Evolutionary conservation across 2,113 vertebrate species (phyloP), one percentile per base, ranked within the genome.

Genomic region (Coptodon rendalli): DNA sequence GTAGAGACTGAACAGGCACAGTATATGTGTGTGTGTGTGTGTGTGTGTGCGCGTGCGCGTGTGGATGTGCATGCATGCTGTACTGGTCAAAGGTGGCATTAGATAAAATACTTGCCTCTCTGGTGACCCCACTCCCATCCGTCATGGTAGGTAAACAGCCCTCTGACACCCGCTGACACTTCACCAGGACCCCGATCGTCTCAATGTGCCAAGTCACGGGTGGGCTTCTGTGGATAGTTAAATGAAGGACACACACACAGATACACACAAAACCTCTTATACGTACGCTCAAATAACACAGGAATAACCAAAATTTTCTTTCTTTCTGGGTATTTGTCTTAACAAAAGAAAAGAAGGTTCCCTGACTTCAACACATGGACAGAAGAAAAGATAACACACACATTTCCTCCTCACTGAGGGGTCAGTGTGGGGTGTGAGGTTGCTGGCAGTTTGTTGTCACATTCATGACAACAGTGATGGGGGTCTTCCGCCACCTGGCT

Each of bases 91-190:
- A 83, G 86, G 80, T 78, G 87, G 54, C 7, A 45, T 89, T 89
- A 92, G 93, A 93, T 92, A 84, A 86, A 89, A 89, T 87, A 83
- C 92, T 91, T 91, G 85, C 92, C 84, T 94, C 87, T 87, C 86
- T 59, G 68, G 89, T 89, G 91, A 95, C 96, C 96, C 96, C 94
- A 94, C 92, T 94, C 92, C 83, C 95, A 91, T 97, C 97, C 95
- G 93, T 97, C 96, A 89, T 88, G 91, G 93, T 94, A 85, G 87
- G 53, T 80, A 94, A 93, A 95, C 91, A 95, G 89, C 89, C 89
- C 94, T 91, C 94, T 95, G 92, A 95, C 94, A 96, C 96, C 91
- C 87, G 94, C 89, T 90, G 89, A 93, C 93, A 91, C 91, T 82
- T 86, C 73, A 89, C 80, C 85, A 88, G 88, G 84, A 93, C 90